phyloP scores from a whole-genome alignment of 2,797 vertebrate genomes.

The Florisuga fusca region DNA sequence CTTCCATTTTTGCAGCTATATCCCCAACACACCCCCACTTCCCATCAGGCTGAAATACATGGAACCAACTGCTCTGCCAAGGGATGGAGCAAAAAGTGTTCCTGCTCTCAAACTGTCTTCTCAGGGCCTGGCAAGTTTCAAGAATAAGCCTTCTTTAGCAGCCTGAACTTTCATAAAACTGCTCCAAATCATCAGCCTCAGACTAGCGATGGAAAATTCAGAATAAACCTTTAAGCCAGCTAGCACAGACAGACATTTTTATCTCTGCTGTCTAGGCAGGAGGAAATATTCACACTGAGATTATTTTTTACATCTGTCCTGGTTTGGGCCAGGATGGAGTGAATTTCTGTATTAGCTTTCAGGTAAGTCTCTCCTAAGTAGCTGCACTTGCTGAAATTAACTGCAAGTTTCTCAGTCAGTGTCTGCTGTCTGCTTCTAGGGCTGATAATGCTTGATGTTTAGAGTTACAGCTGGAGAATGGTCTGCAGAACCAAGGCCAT shows the following conservation, averaged over 20 bases:
- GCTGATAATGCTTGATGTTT: too few species aligned
- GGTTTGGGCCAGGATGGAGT: too few species aligned
- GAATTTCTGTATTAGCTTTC: too few species aligned
- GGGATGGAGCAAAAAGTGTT: not conserved
- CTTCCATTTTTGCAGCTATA: not conserved
- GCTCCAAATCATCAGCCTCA: not conserved
- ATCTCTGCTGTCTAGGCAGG: not conserved
- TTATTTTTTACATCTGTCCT: too few species aligned
- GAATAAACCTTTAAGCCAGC: not conserved
- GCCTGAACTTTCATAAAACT: not conserved
- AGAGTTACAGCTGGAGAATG: too few species aligned
- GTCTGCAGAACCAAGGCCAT: too few species aligned
- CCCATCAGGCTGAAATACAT: accelerated
- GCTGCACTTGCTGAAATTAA: too few species aligned
- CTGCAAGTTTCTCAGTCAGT: too few species aligned
- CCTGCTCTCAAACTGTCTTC: not conserved
- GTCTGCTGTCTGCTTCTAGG: too few species aligned
- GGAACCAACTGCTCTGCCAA: not conserved
- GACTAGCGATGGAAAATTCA: not conserved
- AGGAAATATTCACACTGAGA: not conserved
- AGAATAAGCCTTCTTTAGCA: not conserved
- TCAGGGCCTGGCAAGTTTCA: not conserved
- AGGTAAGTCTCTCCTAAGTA: too few species aligned
- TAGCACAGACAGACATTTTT: not conserved
- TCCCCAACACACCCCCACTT: accelerated